phyloP scores from a whole-genome alignment of 2,797 vertebrate genomes.

The Megaceryle alcyon region DNA sequence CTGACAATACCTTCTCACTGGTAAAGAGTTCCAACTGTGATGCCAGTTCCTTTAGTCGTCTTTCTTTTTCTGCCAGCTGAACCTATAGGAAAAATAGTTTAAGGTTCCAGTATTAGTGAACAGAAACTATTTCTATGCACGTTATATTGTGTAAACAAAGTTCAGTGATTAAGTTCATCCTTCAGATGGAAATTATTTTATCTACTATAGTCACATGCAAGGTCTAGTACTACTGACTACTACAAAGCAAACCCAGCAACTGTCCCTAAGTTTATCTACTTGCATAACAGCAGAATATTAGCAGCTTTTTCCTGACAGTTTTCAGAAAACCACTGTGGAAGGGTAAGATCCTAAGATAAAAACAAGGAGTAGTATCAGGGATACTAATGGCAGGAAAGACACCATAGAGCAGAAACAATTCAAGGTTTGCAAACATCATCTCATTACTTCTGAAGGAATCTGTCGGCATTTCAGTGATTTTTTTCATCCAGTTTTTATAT shows the following conservation, averaged over 20 bases:
- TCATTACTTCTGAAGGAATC: background rate
- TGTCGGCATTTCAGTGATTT: background rate
- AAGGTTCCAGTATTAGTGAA: background rate
- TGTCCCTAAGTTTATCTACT: background rate
- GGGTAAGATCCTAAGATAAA: background rate
- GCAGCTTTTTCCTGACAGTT: background rate
- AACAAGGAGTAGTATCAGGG: background rate
- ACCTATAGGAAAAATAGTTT: constrained; percentile 78
- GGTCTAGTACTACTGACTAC: background rate
- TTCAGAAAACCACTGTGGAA: background rate
- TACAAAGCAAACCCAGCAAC: background rate
- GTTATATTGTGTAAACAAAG: background rate
- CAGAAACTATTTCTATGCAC: background rate
- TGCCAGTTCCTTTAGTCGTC: constrained; percentile 89
- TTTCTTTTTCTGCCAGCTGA: constrained; percentile 91
- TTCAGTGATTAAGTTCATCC: background rate
- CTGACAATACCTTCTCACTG: constrained; percentile 85
- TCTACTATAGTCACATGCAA: background rate
- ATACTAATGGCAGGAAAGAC: background rate
- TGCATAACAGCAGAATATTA: background rate
- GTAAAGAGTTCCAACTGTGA: constrained; percentile 83
- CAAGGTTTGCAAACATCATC: background rate
- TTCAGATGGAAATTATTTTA: background rate
- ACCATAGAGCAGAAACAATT: background rate
- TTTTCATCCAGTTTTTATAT: background rate